Evolutionary conservation across 2,113 vertebrate species (phyloP), one percentile per base, ranked within the genome.

Genomic region (Ageneiosus marmoratus): DNA sequence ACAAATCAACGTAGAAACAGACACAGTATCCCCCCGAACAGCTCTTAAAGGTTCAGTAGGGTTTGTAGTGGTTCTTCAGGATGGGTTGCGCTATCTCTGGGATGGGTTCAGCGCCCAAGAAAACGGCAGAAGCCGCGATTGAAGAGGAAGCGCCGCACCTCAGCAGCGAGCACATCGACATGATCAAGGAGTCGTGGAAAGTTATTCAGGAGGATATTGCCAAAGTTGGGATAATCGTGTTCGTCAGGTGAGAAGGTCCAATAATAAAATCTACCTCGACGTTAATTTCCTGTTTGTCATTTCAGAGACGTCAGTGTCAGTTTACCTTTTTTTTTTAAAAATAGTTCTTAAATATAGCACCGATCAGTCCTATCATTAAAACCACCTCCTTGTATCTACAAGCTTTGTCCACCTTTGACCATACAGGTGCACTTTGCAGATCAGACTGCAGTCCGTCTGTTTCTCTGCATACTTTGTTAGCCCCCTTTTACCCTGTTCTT

Each of bases 191-290:
- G n/a, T 95, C 94, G 0, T 95, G 94, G 94, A 94, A 91, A 92
- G 92, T 95, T 90, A 95, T 95, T 79, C 89, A 91, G 82, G 92
- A 95, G 73, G 94, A 95, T 37, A 95, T 95, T 24, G 93, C 94
- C 13, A 94, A 94, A 92, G 93, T 93, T 87, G 94, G 94, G 69
- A 94, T 95, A 65, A 95, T 95, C 69, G 92, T 95, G 89, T 95
- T 95, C 65, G 93, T 95, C 89, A 93, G 94, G 94, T 95, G 86
- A 92, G 88, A n/a, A 18, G 4, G 8, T 69, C 20, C 22, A 20
- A 0, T n/a, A n/a, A n/a, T n/a, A n/a, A n/a, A n/a, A n/a, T n/a
- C n/a, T n/a, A n/a, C n/a, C n/a, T n/a, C n/a, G n/a, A n/a, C n/a
- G n/a, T n/a, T n/a, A n/a, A n/a, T n/a, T n/a, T n/a, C n/a, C n/a